Evolutionary conservation across 2,888 invertebrate genomes (phyloP), one percentile per base, ranked within the genome.

Genomic region (Cryptosula pallasiana): DNA sequence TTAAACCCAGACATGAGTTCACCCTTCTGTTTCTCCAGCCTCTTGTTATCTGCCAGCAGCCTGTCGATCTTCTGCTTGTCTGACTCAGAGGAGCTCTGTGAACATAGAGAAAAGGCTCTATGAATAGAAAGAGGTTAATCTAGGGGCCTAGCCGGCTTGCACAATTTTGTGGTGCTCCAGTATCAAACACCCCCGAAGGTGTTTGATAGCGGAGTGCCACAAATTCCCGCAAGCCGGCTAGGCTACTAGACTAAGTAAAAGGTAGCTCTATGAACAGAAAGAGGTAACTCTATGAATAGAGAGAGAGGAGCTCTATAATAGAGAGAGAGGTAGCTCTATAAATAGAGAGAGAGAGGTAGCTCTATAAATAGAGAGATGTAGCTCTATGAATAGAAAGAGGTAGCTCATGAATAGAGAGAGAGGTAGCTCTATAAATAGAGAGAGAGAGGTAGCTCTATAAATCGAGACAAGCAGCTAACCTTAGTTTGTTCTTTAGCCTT

Each of bases 1-100:
- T 85, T 85, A 73, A 85, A 86, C 1, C 84, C 85, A 16, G 82
- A 78, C 80, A 86, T 83, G 35, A 86, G 77, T 75, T 86, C 86
- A 72, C 81, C 81, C 76, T 85, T 86, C 79, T 86, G 85, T 77
- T 84, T 84, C 73, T 85, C 83, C 55, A 86, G 78, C 29, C 81
- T 74, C 71, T 82, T 83, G 75, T 85, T 85, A 71, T 85, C 85
- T 1, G 79, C 76, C 72, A 81, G 27, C 69, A 85, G 75, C 73
- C 83, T 81, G 29, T 86, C 85, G 23, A 84, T 75, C 72, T 79
- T 78, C 69, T 81, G 79, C 74, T 83, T 83, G 54, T 84, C 84
- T 23, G 77, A 75, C 16, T 81, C 81, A 16, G 78, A 73, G 0
- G 79, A 75, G 69, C 82, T 83, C 82, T 83, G 72, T 1, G 71